phyloP scores from a whole-genome alignment of 2,113 vertebrate genomes.

The Heterotilapia buettikoferi region DNA sequence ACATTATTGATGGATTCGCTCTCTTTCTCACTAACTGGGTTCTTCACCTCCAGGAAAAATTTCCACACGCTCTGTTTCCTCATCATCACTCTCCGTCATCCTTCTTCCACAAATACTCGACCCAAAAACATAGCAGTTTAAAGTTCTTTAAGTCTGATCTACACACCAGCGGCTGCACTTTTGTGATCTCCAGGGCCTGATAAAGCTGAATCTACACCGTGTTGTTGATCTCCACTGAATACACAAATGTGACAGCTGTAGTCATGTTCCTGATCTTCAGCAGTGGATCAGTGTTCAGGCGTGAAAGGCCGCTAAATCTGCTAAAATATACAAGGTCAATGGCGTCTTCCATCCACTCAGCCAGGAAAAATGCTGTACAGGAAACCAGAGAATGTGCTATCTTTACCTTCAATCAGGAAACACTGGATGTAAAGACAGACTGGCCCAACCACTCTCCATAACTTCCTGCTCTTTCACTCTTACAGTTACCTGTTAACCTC shows the following conservation, averaged over 20 bases:
- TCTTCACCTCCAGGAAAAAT: accelerated
- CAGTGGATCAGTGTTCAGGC: accelerated
- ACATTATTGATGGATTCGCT: accelerated
- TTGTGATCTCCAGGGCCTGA: accelerated
- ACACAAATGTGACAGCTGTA: accelerated
- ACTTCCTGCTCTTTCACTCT: neutral
- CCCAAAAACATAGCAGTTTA: neutral
- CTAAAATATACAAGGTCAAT: accelerated
- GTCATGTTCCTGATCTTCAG: accelerated
- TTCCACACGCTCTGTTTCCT: neutral
- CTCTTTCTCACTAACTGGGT: neutral
- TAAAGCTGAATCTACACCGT: accelerated
- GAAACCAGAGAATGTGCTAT: neutral
- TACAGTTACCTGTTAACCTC: neutral
- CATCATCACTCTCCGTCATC: accelerated
- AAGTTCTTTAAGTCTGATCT: accelerated
- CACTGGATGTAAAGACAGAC: neutral
- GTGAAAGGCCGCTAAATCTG: accelerated
- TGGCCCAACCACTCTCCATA: neutral
- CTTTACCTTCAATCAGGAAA: neutral
- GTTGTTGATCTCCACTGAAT: neutral
- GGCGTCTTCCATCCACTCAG: accelerated
- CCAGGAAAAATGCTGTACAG: neutral
- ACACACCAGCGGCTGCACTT: neutral
- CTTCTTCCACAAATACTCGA: neutral